These are phyloP conservation scores for Melanargia galathea DNA, from an alignment of 2,888 invertebrate species.

Conservation along the genomic window DNA sequence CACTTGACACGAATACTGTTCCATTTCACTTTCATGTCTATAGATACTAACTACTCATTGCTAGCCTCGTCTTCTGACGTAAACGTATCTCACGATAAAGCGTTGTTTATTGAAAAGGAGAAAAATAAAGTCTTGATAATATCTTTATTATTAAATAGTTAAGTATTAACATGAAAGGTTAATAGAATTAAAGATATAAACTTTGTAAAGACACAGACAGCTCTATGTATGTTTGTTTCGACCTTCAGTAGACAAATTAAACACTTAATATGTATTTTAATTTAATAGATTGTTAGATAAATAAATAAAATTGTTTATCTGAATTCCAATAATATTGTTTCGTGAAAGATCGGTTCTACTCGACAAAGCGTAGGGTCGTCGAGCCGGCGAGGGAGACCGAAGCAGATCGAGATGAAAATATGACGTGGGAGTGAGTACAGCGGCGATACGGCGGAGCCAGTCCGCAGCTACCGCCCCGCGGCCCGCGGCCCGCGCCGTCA, in stretches of 20 bases:
- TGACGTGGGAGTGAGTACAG: slow-evolving; percentile 68
- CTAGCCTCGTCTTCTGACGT: slow-evolving; percentile 61
- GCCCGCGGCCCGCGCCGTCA: slow-evolving; percentile 57
- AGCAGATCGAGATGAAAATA: slow-evolving; percentile 55
- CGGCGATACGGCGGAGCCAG: slow-evolving; percentile 60
- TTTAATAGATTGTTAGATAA: slow-evolving; percentile 33
- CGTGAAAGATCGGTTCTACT: slow-evolving; percentile 62
- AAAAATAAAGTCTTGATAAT: slow-evolving; percentile 7
- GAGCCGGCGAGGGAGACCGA: slow-evolving; percentile 71
- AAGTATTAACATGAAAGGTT: slow-evolving; percentile 10
- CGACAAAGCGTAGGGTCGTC: slow-evolving; percentile 57
- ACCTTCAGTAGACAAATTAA: slow-evolving; percentile 16
- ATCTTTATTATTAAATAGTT: slow-evolving; percentile 21
- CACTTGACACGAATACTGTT: slow-evolving; percentile 81
- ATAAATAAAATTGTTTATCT: slow-evolving; percentile 43
- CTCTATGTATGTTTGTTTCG: background rate
- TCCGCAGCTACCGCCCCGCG: slow-evolving; percentile 50
- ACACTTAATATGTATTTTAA: slow-evolving; percentile 14
- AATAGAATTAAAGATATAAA: slow-evolving; percentile 7
- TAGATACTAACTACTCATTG: slow-evolving; percentile 50
- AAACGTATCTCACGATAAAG: slow-evolving; percentile 31
- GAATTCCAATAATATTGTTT: slow-evolving; percentile 54
- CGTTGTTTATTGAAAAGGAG: slow-evolving; percentile 32
- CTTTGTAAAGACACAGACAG: slow-evolving; percentile 14
- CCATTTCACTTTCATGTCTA: slow-evolving; percentile 80